A percentile compares a stretch with the other conserved stretches of the same genome.
Evolutionary conservation across 1,140 invertebrate genomes (phyloP).

Genomic region (Drosophila ironensis): DNA sequence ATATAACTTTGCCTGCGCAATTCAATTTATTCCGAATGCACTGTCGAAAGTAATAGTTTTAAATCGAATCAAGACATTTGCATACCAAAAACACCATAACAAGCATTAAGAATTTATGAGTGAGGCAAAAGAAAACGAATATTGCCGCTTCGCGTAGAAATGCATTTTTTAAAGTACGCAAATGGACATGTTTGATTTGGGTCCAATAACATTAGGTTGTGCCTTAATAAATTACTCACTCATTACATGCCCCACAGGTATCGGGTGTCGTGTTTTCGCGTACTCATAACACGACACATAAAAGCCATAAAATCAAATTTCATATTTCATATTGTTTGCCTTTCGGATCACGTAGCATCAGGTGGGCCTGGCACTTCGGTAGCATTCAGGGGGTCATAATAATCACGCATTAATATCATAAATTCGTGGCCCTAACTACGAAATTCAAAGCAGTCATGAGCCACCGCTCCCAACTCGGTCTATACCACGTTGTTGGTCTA

Average conservation of each 20-base stretch:
- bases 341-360: conserved; percentile 59
- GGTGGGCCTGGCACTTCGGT: conserved; percentile 4
- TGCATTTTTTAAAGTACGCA: conserved; percentile 2
- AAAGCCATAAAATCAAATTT: conserved; percentile 69
- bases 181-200: too few species aligned
- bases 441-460: conserved; percentile 53
- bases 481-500: too few species aligned
- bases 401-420: conserved; percentile 74
- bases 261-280: conserved; percentile 56
- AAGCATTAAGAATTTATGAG: conserved; percentile 5
- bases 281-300: conserved; percentile 62
- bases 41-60: neutral
- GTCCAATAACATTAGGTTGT: conserved; percentile 43
- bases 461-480: conserved; percentile 52
- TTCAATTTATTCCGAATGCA: neutral
- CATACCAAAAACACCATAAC: conserved; percentile 7
- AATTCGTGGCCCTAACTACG: conserved; percentile 58
- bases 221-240: conserved; percentile 56
- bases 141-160: neutral
- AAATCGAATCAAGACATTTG: too few species aligned
- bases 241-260: conserved; percentile 62
- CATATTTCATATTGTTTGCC: conserved; percentile 63
- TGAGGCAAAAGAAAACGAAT: neutral
- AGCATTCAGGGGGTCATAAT: conserved; percentile 38
- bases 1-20: neutral